Base-by-base conservation (phyloP, 92 coral and sea anemone genomes). In the Actinernus sp. region DNA sequence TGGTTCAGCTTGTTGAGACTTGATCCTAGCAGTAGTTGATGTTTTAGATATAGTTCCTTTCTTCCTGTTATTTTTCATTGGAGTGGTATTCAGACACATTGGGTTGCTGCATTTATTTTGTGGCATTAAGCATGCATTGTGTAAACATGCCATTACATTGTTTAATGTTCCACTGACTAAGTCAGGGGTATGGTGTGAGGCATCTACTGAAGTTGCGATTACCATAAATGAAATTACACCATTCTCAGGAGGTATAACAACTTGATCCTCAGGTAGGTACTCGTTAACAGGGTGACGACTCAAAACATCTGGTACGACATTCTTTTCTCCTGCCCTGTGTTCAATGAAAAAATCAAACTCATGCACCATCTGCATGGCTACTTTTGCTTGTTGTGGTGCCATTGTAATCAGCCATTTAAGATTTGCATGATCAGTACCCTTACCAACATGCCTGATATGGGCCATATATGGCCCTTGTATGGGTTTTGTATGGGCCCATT, bases 341-440 rank as follows among this genome's bases (percentile, higher is more conserved):
- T 72, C 73, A 53, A 81, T 62, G 46, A 51, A 61, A 41, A 81
- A 65, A 54, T 60, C 73, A 59, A 75, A 65, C 69, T 52, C 78
- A 82, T 67, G 41, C 83, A 82, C 78, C 83, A 74, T n/a, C 77
- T n/a, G n/a, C n/a, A n/a, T 31, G 23, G 88, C 76, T 20, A 59
- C 75, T 74, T 79, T 71, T 16, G 66, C 68, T 40, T 79, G 73
- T 24, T 52, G 81, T 61, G 87, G 87, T 53, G 87, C 75, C 24
- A 81, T 54, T 36, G 81, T 69, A 21, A 65, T 61, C 3, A 73
- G 44, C 82, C 88, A 72, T 27, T 71, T 63, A 12, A 80, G 74
- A 65, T 75, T 73, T 31, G 73, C 62, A 49, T 62, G 73, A 39
- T 73, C 73, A 0, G 73, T 48, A 24, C 49, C 71, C n/a, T n/a